These are phyloP conservation scores for Triplophysa yarkandensis DNA, from an alignment of 2,797 vertebrate genomes.

Conservation along the genomic window DNA sequence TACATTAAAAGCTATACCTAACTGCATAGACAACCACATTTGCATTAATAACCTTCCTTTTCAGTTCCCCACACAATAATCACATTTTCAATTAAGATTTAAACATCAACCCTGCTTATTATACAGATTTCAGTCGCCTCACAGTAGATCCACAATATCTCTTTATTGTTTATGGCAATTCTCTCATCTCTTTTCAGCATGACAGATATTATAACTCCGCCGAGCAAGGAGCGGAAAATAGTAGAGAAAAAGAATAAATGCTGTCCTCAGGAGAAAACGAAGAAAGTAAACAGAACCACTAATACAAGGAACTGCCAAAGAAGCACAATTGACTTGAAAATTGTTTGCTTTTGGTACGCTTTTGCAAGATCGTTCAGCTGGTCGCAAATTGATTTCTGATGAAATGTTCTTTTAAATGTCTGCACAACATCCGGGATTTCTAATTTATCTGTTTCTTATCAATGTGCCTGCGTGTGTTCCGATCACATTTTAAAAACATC, in stretches of 20 bases:
- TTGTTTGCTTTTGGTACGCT: not conserved
- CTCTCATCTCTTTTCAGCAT: constrained; percentile 26
- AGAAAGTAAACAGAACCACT: constrained; percentile 10
- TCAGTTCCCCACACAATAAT: constrained; percentile 4
- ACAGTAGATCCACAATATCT: constrained; percentile 15
- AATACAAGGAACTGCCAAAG: constrained; percentile 1
- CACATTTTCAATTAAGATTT: constrained; percentile 19
- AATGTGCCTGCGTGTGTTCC: not conserved
- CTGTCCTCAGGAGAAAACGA: constrained; percentile 14
- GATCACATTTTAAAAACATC: not conserved
- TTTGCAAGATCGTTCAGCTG: not conserved
- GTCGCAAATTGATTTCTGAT: not conserved
- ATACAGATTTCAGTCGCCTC: constrained; percentile 13
- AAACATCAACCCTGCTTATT: constrained; percentile 9
- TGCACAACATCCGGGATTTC: not conserved
- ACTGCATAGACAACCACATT: constrained; percentile 1
- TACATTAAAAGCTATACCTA: not conserved
- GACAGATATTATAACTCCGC: not conserved
- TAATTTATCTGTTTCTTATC: not conserved
- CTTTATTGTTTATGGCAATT: constrained; percentile 16
- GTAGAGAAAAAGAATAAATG: not conserved
- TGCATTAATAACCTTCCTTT: constrained; percentile 15
- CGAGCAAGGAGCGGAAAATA: not conserved
- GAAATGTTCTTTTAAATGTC: constrained; percentile 3
- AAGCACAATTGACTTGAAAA: constrained; percentile 6